A percentile compares a stretch with the other conserved stretches of the same genome.
Evolutionary conservation across 2,888 invertebrate genomes (phyloP).

Genomic region (Hirtodrosophila histrioides): DNA sequence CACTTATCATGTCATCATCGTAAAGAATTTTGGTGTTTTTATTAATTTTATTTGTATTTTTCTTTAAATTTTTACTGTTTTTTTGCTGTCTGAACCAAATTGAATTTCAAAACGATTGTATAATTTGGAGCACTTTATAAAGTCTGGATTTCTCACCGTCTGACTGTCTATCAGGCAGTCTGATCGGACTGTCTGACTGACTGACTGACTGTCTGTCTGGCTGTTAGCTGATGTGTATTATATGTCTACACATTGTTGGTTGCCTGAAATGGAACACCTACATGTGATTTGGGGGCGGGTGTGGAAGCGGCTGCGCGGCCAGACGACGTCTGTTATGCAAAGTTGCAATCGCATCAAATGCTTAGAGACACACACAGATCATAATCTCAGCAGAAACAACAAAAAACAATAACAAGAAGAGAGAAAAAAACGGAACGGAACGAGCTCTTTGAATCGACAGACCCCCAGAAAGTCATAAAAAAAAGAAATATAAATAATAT

Average conservation of each 20-base stretch:
- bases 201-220: constrained; percentile 32
- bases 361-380: constrained; percentile 43
- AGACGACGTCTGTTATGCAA: constrained; percentile 76
- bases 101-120: constrained; percentile 80
- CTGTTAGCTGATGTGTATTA: constrained; percentile 41
- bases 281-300: constrained; percentile 6
- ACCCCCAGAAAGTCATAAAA: constrained; percentile 25
- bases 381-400: constrained; percentile 38
- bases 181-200: constrained; percentile 23
- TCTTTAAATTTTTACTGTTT: constrained; percentile 25
- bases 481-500: constrained; percentile 11
- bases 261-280: constrained; percentile 60
- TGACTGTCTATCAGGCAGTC: constrained; percentile 21
- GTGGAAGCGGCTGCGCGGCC: constrained; percentile 18
- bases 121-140: constrained; percentile 78
- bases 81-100: constrained; percentile 74
- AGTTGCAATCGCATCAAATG: constrained; percentile 77
- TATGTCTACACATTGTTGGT: constrained; percentile 64
- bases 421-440: constrained; percentile 30
- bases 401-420: constrained; percentile 13
- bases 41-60: constrained; percentile 26
- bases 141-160: constrained; percentile 65
- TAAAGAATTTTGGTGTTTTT: constrained; percentile 21
- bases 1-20: constrained; percentile 59
- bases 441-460: constrained; percentile 45